Evolutionary conservation across 2,888 invertebrate species (phyloP), one percentile per base, ranked within the genome.

Genomic region (Phortica magna): DNA sequence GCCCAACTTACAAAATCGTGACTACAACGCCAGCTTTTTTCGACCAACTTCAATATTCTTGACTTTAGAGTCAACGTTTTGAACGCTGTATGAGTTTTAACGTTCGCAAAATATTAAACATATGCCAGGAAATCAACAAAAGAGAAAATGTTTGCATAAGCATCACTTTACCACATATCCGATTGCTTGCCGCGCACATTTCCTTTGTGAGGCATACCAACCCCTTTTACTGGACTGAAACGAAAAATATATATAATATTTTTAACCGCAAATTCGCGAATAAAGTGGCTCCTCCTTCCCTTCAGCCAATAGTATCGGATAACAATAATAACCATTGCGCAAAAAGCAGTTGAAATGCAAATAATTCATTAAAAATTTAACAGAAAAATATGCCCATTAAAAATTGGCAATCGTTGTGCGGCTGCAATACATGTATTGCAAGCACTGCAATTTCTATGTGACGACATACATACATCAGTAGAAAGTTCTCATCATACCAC

Each of bases 371-470:
- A 70, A 53, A 70, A 70, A 53, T 70, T 70, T 53, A 70, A 70
- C 53, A n/a, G 70, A 70, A 70, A 70, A 70, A 70, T 48, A 70
- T 70, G 70, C 70, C 70, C 53, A 70, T 70, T 70, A 70, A 70
- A 70, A 70, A 48, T 48, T 43, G 70, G 48, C 43, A 70, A 48
- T 22, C 48, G 22, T 65, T 65, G 65, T 65, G 65, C 65, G 65
- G 65, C 39, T 65, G 65, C 19, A 65, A 41, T 70, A 53, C 10
- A 70, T 65, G 19, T 22, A 19, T 17, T 70, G 70, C 17, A 70
- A 70, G 53, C 70, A 22, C 70, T 53, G 65, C 65, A 65, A 39
- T 61, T 61, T 61, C 48, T 48, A 48, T 48, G 2, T 12, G 48
- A 9, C 48, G 48, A 9, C 9, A 9, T 48, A 48, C 48, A 31